These are phyloP conservation scores for Siniperca chuatsi DNA, from an alignment of 2,113 vertebrate genomes.

Conservation along the genomic window DNA sequence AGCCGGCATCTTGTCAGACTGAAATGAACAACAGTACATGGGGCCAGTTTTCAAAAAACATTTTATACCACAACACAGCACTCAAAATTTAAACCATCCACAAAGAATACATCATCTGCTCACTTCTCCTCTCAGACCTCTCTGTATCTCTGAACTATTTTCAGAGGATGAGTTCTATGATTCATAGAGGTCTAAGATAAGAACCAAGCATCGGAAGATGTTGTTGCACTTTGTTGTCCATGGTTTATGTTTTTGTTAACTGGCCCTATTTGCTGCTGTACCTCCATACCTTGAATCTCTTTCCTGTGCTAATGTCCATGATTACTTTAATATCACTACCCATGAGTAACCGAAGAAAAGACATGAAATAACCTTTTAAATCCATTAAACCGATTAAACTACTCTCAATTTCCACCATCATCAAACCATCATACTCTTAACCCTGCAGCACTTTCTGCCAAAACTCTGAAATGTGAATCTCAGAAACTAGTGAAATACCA, in stretches of 20 bases:
- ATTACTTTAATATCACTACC: constrained; percentile 5
- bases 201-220: constrained; percentile 3
- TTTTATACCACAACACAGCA: constrained; percentile 35
- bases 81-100: constrained; percentile 24
- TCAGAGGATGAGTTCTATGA: constrained; percentile 33
- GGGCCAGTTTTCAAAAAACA: constrained; percentile 11
- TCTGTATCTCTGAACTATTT: constrained; percentile 45
- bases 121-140: constrained; percentile 14
- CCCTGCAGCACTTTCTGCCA: constrained; percentile 4
- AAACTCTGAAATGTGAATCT: constrained; percentile 4
- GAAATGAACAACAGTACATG: constrained; percentile 28
- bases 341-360: constrained; percentile 23
- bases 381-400: constrained; percentile 6
- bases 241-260: constrained; percentile 42
- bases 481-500: not conserved
- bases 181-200: constrained; percentile 28
- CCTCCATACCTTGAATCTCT: not conserved
- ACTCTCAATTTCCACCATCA: constrained; percentile 6
- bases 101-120: constrained; percentile 42
- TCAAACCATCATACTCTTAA: constrained; percentile 8
- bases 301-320: constrained; percentile 18
- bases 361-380: constrained; percentile 21
- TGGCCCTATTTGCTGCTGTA: constrained; percentile 16
- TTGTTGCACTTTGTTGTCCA: constrained; percentile 21
- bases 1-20: constrained; percentile 25